A percentile compares a stretch with the other conserved stretches of the same genome.
Conservation (phyloP, 2,113 vertebrate genomes). For the Syngnathus scovelli region DNA sequence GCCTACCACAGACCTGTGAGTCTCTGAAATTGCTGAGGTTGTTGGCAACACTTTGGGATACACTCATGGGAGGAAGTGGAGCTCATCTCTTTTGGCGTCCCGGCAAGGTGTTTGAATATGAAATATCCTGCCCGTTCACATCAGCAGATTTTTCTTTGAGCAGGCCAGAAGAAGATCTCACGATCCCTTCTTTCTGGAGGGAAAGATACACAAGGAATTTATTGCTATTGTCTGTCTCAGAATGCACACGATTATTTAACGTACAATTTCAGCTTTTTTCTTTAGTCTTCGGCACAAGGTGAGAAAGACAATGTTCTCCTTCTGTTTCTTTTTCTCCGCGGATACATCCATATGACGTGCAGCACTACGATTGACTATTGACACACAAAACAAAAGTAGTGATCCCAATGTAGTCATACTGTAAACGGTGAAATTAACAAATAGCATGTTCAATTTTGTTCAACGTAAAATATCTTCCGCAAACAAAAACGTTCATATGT, state of each 20-base stretch:
- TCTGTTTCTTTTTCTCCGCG: slow-evolving; percentile 71
- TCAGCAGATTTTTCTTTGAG: slow-evolving; percentile 61
- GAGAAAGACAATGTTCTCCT: slow-evolving; percentile 81
- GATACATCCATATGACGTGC: slow-evolving; percentile 29
- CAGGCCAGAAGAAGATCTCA: slow-evolving; percentile 75
- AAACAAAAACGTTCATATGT: too few relatives aligned
- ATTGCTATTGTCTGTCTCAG: background rate
- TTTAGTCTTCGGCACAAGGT: slow-evolving; percentile 83
- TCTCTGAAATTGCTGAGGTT: slow-evolving; percentile 47
- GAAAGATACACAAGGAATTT: background rate
- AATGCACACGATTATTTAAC: background rate
- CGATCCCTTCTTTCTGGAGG: slow-evolving; percentile 56
- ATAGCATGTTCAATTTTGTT: too few relatives aligned
- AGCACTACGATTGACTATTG: slow-evolving; percentile 1
- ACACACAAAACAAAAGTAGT: background rate
- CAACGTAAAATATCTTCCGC: too few relatives aligned
- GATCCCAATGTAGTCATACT: too few relatives aligned
- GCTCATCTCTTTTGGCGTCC: slow-evolving; percentile 86
- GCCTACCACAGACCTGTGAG: slow-evolving; percentile 34
- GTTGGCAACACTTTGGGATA: slow-evolving; percentile 68
- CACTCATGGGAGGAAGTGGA: slow-evolving; percentile 74
- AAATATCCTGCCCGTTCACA: slow-evolving; percentile 57
- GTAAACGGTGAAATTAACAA: too few relatives aligned
- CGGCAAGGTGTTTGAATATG: slow-evolving; percentile 65
- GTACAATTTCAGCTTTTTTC: slow-evolving; percentile 80